Evolutionary conservation across 2,113 vertebrate species (phyloP), one percentile per base, ranked within the genome.

Genomic region (Cynocephalus volans): DNA sequence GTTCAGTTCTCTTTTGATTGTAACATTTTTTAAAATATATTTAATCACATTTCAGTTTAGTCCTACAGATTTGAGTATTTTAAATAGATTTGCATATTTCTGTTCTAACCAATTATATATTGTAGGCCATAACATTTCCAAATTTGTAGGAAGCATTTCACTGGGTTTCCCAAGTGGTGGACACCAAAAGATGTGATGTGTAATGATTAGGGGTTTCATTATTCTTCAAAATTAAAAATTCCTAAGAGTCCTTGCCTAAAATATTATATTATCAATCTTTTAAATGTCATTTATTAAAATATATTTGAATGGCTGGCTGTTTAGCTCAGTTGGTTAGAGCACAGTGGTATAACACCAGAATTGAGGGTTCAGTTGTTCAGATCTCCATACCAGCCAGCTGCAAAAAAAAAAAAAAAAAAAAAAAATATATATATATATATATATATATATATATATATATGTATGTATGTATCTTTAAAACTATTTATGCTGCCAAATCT

Each of bases 181-280:
- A 64, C 28, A 90, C 8, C 18, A 81, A 76, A 90, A 76, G n/a
- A 82, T 41, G 8, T 89, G 18, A 79, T 85, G 6, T 80, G 56
- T 92, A 79, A 83, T 72, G 18, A 73, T 45, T 64, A 84, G 31
- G 19, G 12, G 5, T 52, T 72, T 79, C 88, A 56, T 48, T 87
- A 56, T 73, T 65, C 21, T 36, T 69, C 11, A 90, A 84, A 88
- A 80, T 62, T 62, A 76, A 85, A 96, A 76, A 85, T 62, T 54
- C 6, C 24, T 15, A 87, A 84, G 12, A 70, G 56, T 50, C 36
- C 1, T 96, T 50, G 8, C 26, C 28, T 81, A 70, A 87, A 93
- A 82, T 76, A 87, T 28, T 21, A 19, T 88, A 8, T 80, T 54
- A 54, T 52, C 50, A 76, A 36, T 86, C 4, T 86, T n/a, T 26